A percentile compares a stretch with the other conserved stretches of the same genome.
These are phyloP conservation scores for Venustaconcha ellipsiformis DNA, from an alignment of 1,140 invertebrate species.

Conservation along the genomic window DNA sequence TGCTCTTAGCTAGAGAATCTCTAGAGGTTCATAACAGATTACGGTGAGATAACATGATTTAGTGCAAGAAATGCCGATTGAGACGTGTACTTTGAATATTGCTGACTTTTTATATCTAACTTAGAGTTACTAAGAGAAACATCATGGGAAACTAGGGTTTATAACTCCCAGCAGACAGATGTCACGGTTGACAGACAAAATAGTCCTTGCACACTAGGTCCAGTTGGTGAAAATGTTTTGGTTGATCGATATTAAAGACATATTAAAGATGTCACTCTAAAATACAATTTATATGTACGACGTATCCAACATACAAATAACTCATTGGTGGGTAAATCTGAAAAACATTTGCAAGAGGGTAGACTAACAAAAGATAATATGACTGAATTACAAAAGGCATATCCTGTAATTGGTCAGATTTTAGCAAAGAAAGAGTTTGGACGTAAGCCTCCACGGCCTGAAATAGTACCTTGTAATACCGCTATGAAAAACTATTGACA, in stretches of 20 bases:
- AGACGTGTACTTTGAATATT: too few species aligned
- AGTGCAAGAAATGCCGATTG: too few species aligned
- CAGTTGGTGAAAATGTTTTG: neutral
- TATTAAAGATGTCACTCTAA: neutral
- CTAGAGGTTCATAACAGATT: too few species aligned
- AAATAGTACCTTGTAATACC: neutral
- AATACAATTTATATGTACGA: neutral
- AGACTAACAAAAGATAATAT: neutral
- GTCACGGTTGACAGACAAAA: too few species aligned
- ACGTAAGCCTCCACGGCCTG: neutral
- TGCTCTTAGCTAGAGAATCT: too few species aligned
- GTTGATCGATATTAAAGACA: neutral
- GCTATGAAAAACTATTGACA: neutral
- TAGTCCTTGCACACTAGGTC: neutral
- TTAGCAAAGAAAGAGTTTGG: neutral
- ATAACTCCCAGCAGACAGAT: too few species aligned
- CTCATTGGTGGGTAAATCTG: neutral
- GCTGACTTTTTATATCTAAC: too few species aligned
- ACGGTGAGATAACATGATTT: too few species aligned
- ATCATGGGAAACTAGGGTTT: too few species aligned
- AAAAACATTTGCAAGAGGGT: neutral
- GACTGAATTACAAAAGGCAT: conserved; percentile 1
- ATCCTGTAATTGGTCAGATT: neutral
- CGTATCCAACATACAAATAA: neutral
- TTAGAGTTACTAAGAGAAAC: too few species aligned